These are phyloP conservation scores for Hylia prasina DNA, from an alignment of 2,113 vertebrate genomes.

Conservation along the genomic window DNA sequence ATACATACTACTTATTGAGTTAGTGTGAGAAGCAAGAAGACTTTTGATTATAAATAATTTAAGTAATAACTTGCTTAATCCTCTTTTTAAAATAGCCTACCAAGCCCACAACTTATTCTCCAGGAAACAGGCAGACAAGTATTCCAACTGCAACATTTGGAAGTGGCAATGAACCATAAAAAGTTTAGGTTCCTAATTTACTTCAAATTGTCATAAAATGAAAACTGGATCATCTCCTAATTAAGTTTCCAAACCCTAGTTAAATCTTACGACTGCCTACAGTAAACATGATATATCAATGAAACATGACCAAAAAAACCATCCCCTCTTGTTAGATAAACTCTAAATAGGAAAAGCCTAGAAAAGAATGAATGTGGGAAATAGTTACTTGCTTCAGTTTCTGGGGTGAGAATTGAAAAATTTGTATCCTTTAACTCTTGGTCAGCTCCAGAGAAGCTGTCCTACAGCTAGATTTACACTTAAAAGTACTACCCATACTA, in stretches of 20 bases:
- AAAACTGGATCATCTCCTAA: background rate
- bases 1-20: background rate
- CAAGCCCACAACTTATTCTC: background rate
- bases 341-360: background rate
- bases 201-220: background rate
- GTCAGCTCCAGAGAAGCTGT: background rate
- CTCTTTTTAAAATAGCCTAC: background rate
- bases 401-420: background rate
- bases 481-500: background rate
- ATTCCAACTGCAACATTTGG: background rate
- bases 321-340: background rate
- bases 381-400: background rate
- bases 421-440: background rate
- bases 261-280: background rate
- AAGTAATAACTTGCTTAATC: background rate
- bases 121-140: background rate
- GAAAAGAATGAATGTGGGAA: background rate
- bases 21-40: background rate
- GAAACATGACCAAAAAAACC: background rate
- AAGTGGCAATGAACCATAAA: background rate
- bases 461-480: background rate
- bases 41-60: background rate
- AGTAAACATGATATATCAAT: background rate
- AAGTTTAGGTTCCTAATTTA: background rate
- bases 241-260: background rate